phyloP scores from a whole-genome alignment of 2,797 vertebrate species.

The Scyliorhinus canicula region DNA sequence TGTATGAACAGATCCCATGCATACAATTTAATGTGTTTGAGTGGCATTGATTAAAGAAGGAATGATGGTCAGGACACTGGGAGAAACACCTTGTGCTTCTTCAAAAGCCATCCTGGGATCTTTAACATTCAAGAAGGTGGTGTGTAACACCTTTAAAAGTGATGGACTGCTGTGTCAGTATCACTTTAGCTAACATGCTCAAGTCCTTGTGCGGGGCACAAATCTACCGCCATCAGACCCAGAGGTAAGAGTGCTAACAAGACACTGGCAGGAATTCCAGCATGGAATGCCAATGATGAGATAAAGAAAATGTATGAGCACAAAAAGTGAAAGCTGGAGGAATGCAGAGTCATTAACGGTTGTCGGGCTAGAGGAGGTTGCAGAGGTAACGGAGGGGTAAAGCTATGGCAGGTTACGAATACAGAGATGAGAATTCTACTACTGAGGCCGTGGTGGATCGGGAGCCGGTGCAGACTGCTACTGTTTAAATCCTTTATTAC shows the following conservation, averaged over 20 bases:
- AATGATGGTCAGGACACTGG: not conserved
- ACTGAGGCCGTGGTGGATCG: not conserved
- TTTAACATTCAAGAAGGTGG: not conserved
- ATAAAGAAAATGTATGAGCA: not conserved
- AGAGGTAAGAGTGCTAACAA: not conserved
- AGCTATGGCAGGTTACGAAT: not conserved
- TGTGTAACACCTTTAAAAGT: not conserved
- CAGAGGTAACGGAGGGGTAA: not conserved
- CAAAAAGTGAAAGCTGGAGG: not conserved
- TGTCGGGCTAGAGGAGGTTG: not conserved
- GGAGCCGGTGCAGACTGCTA: not conserved
- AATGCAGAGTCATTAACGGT: not conserved
- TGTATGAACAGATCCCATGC: not conserved
- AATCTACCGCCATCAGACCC: not conserved
- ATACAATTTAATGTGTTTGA: not conserved
- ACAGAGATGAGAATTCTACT: too few relatives aligned
- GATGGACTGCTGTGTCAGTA: not conserved
- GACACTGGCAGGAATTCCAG: not conserved
- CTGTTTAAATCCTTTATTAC: not conserved
- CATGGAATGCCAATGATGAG: not conserved
- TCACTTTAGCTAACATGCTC: not conserved
- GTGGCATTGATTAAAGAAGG: not conserved
- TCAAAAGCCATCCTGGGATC: not conserved
- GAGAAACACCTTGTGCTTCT: not conserved
- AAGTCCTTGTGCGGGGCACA: not conserved